phyloP scores from a whole-genome alignment of 2,888 invertebrate species.

The Rhagonycha lutea region DNA sequence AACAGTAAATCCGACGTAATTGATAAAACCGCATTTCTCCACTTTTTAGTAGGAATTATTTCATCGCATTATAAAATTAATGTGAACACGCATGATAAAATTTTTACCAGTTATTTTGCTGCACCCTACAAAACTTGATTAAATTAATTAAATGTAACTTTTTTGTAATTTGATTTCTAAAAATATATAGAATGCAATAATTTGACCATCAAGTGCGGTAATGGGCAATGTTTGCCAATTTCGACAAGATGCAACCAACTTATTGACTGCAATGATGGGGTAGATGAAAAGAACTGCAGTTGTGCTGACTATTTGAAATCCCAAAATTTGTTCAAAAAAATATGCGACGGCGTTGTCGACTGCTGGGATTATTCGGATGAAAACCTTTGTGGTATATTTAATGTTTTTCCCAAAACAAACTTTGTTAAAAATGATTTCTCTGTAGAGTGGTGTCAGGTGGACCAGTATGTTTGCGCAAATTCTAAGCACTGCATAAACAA shows the following conservation, averaged over 20 bases:
- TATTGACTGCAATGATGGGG: slow-evolving; percentile 70
- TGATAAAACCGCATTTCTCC: no score
- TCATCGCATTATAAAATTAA: no score
- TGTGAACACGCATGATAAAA: no score
- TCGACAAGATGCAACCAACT: slow-evolving; percentile 73
- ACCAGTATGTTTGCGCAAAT: slow-evolving; percentile 76
- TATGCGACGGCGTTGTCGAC: slow-evolving; percentile 79
- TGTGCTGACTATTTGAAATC: slow-evolving; percentile 76
- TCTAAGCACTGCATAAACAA: slow-evolving; percentile 71
- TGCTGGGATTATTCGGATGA: slow-evolving; percentile 83
- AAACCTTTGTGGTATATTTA: slow-evolving; percentile 68
- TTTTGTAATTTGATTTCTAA: background rate
- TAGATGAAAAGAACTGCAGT: slow-evolving; percentile 73
- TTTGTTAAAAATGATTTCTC: slow-evolving; percentile 22
- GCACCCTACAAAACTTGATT: background rate
- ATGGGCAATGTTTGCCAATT: slow-evolving; percentile 67
- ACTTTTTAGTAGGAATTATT: no score
- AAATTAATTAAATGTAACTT: background rate
- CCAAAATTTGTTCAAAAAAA: slow-evolving; percentile 71
- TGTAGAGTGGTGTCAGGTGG: slow-evolving; percentile 74
- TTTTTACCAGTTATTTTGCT: background rate
- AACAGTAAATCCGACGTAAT: no score
- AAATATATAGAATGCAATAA: slow-evolving; percentile 55
- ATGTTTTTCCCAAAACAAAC: background rate
- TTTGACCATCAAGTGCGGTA: slow-evolving; percentile 63